Conservation (phyloP, 2,113 vertebrate species). For the Raja brachyura region DNA sequence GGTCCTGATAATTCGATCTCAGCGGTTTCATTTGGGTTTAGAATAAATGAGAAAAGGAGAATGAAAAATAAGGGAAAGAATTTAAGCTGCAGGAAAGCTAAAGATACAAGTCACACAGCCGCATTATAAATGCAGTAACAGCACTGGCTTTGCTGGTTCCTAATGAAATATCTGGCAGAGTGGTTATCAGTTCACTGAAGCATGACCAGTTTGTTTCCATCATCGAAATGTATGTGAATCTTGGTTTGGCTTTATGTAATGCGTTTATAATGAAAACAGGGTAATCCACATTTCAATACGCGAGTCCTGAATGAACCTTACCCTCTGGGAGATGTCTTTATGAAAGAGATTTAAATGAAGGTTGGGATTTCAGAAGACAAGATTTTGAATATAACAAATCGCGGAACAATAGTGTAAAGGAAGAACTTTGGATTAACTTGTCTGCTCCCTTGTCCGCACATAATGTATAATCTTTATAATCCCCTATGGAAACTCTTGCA, state of each 20-base stretch:
- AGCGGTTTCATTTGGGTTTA: neutral
- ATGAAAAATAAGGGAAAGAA: neutral
- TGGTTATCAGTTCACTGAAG: slow-evolving; percentile 30
- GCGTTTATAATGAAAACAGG: slow-evolving; percentile 28
- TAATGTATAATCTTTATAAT: neutral
- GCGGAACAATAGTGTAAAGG: neutral
- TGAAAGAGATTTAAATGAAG: slow-evolving; percentile 19
- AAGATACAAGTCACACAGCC: neutral
- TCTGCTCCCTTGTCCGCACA: neutral
- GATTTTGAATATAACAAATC: slow-evolving; percentile 16
- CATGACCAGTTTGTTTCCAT: slow-evolving; percentile 29
- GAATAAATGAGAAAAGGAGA: neutral
- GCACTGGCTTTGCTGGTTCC: neutral
- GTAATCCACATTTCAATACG: neutral
- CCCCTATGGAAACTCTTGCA: neutral
- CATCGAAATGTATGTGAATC: slow-evolving; percentile 14
- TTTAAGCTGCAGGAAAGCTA: neutral
- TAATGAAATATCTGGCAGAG: slow-evolving; percentile 33
- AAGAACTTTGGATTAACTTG: neutral
- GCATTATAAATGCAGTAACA: neutral
- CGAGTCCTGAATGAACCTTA: slow-evolving; percentile 14
- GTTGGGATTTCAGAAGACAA: neutral
- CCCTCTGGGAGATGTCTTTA: slow-evolving; percentile 21
- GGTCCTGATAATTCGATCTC: neutral
- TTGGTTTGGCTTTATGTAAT: slow-evolving; percentile 19